Percentiles rank a stretch among this genome's conserved stretches.
Evolutionary conservation across 2,888 invertebrate genomes (phyloP).

Genomic region (Agonum fuliginosum): DNA sequence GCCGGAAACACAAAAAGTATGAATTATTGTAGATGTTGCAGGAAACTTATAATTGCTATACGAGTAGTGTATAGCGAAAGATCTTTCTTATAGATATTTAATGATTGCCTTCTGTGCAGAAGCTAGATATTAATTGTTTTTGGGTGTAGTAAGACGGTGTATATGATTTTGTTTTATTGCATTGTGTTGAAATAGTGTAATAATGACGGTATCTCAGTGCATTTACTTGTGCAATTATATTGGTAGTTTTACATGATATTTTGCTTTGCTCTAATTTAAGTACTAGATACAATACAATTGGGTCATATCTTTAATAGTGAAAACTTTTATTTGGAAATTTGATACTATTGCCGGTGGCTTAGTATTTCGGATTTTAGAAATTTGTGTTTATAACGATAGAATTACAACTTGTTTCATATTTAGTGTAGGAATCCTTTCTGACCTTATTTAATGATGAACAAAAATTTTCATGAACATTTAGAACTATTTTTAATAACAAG

Average conservation of each 20-base stretch:
- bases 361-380: background rate
- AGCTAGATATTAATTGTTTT: constrained; percentile 27
- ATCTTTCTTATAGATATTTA: constrained; percentile 10
- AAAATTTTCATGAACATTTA: too few relatives aligned
- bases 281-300: background rate
- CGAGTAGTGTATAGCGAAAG: background rate
- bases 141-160: constrained; percentile 12
- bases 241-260: constrained; percentile 10
- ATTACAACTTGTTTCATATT: background rate
- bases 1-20: background rate
- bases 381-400: background rate
- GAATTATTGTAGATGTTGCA: constrained; percentile 18
- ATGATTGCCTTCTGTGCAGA: constrained; percentile 6
- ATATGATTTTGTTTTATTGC: constrained; percentile 36
- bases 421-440: too few relatives aligned
- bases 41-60: background rate
- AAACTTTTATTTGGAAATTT: constrained; percentile 18
- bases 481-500: too few relatives aligned
- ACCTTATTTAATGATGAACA: too few relatives aligned
- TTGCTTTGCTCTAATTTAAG: constrained; percentile 19
- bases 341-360: constrained; percentile 1
- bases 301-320: background rate
- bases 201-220: background rate
- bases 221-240: constrained; percentile 24
- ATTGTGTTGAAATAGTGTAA: constrained; percentile 11